Percentiles rank a stretch among this genome's conserved stretches.
phyloP scores from a whole-genome alignment of 2,113 vertebrate genomes.

The Cinclus mexicanus region DNA sequence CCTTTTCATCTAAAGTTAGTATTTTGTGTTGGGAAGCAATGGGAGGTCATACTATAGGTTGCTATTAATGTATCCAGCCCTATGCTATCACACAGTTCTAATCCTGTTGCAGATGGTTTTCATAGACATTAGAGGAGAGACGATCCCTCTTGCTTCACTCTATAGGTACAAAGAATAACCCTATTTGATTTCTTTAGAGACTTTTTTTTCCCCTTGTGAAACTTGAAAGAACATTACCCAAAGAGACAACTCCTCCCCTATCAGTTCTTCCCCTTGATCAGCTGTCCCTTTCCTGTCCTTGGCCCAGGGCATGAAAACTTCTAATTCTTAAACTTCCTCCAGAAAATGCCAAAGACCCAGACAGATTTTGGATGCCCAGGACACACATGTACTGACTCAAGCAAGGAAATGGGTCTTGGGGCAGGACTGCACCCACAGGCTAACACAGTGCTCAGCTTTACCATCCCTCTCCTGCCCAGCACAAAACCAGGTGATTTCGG shows the following conservation, averaged over 20 bases:
- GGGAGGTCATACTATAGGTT: neutral
- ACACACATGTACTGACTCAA: neutral
- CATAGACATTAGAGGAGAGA: neutral
- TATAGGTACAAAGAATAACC: neutral
- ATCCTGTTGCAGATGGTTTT: neutral
- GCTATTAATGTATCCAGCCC: neutral
- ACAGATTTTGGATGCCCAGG: neutral
- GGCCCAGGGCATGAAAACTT: neutral
- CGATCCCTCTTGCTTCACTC: neutral
- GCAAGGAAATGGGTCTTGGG: neutral
- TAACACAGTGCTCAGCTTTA: neutral
- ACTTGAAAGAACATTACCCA: neutral
- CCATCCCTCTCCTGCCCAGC: neutral
- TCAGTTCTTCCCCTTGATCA: conserved; percentile 5
- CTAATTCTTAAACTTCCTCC: neutral
- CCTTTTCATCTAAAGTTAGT: conserved; percentile 52
- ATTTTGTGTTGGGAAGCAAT: neutral
- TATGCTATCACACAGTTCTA: neutral
- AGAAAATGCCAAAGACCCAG: neutral
- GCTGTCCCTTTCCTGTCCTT: neutral
- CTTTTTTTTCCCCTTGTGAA: neutral
- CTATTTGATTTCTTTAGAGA: neutral
- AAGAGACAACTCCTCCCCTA: conserved; percentile 15
- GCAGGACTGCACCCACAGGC: neutral
- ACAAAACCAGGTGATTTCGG: neutral